These are phyloP conservation scores for Oasisia sp. DNA, from an alignment of 2,888 invertebrate species.

Conservation along the genomic window DNA sequence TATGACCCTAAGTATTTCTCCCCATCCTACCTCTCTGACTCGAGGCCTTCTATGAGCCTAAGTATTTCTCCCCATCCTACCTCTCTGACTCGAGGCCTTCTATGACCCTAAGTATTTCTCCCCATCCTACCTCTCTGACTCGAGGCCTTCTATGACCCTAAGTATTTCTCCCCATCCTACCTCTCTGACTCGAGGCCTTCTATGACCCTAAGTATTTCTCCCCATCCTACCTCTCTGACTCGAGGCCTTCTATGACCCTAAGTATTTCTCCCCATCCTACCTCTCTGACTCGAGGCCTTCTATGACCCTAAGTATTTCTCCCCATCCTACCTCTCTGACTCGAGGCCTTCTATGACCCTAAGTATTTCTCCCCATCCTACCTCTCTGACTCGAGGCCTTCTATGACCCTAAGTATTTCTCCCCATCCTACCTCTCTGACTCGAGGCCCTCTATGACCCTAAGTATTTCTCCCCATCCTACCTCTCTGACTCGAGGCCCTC, in stretches of 20 bases:
- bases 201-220: slow-evolving; percentile 51
- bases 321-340: slow-evolving; percentile 19
- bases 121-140: slow-evolving; percentile 19
- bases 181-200: slow-evolving; percentile 35
- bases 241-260: slow-evolving; percentile 42
- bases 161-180: too few relatives aligned
- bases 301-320: slow-evolving; percentile 51
- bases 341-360: slow-evolving; percentile 41
- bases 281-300: slow-evolving; percentile 35
- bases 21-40: slow-evolving; percentile 19
- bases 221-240: slow-evolving; percentile 20
- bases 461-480: too few relatives aligned
- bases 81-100: slow-evolving; percentile 35
- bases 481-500: slow-evolving; percentile 35
- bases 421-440: slow-evolving; percentile 19
- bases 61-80: slow-evolving; percentile 46
- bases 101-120: slow-evolving; percentile 51
- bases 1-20: slow-evolving; percentile 23
- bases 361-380: slow-evolving; percentile 46
- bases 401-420: slow-evolving; percentile 51
- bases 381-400: slow-evolving; percentile 35
- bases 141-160: slow-evolving; percentile 36
- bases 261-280: slow-evolving; percentile 46
- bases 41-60: slow-evolving; percentile 41
- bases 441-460: slow-evolving; percentile 37